Evolutionary conservation across 1,140 invertebrate genomes (phyloP).

Genomic region (Pogonognathellus flavescens): DNA sequence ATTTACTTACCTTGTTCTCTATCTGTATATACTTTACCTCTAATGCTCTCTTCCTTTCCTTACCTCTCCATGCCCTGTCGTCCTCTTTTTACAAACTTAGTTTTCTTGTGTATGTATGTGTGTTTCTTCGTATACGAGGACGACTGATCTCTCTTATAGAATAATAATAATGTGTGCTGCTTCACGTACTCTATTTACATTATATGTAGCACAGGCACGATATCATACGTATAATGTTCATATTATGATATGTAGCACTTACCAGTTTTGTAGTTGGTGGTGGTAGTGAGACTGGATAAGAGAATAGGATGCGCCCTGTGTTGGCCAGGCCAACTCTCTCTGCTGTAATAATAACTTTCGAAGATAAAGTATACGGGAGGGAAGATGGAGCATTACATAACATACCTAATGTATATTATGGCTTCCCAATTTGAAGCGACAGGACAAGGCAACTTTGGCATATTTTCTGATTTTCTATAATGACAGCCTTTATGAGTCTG

Average conservation of each 20-base stretch:
- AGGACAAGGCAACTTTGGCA: conserved; percentile 47
- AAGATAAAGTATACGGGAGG: no score
- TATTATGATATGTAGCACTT: no score
- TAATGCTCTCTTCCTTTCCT: neutral
- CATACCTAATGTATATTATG: neutral
- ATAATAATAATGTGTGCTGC: neutral
- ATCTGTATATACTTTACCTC: conserved; percentile 37
- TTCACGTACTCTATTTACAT: neutral
- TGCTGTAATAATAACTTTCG: no score
- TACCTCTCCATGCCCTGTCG: neutral
- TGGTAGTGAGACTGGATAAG: no score
- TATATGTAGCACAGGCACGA: neutral
- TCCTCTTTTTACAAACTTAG: conserved; percentile 15
- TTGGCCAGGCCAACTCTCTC: no score
- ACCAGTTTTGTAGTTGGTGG: no score
- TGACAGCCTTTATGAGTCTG: conserved; percentile 48
- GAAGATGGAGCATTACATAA: no score
- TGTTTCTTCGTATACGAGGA: no score
- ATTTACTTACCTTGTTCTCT: conserved; percentile 53
- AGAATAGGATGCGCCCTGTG: no score
- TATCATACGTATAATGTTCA: neutral
- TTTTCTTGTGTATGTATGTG: neutral
- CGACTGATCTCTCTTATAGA: neutral
- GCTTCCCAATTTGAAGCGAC: conserved; percentile 30
- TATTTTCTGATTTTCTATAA: conserved; percentile 51